These are phyloP conservation scores for Thrips palmi DNA, from an alignment of 1,140 invertebrate genomes.

Conservation along the genomic window DNA sequence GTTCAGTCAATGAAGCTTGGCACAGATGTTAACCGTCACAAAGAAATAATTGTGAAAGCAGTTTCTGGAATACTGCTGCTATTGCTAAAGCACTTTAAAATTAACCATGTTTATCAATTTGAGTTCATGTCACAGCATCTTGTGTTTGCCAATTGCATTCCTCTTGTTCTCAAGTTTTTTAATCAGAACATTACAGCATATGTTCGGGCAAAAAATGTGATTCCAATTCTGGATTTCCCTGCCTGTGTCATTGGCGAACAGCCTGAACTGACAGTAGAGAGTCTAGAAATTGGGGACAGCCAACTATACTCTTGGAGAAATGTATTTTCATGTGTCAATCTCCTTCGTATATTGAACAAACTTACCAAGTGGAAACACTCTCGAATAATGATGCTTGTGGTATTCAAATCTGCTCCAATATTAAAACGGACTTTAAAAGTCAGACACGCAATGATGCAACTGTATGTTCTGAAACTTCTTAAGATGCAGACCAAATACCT, in stretches of 20 bases:
- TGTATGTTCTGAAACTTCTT: conserved; percentile 92
- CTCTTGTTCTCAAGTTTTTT: conserved; percentile 95
- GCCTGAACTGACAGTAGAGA: conserved; percentile 84
- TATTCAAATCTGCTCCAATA: conserved; percentile 98
- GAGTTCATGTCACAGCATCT: conserved; percentile 98
- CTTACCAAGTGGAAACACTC: conserved; percentile 99
- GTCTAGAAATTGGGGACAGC: conserved; percentile 75
- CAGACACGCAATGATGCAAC: conserved; percentile 91
- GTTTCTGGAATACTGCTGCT: conserved; percentile 87
- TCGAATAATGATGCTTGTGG: conserved; percentile 98
- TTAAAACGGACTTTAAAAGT: conserved; percentile 91
- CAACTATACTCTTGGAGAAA: conserved; percentile 91
- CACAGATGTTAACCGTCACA: conserved; percentile 95
- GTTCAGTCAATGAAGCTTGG: conserved; percentile 93
- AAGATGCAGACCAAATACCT: conserved; percentile 99
- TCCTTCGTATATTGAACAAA: conserved; percentile 93
- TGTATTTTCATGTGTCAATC: conserved; percentile 95
- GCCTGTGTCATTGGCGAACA: conserved; percentile 91
- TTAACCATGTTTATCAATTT: conserved; percentile 99
- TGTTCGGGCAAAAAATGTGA: conserved; percentile 89
- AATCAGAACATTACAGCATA: conserved; percentile 97
- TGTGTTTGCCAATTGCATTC: conserved; percentile 98
- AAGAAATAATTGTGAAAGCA: conserved; percentile 97
- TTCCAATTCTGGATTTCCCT: conserved; percentile 88
- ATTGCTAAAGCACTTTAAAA: conserved; percentile 93